Evolutionary conservation across 2,888 invertebrate species (phyloP).

Genomic region (Brachypalpus laphriformis): DNA sequence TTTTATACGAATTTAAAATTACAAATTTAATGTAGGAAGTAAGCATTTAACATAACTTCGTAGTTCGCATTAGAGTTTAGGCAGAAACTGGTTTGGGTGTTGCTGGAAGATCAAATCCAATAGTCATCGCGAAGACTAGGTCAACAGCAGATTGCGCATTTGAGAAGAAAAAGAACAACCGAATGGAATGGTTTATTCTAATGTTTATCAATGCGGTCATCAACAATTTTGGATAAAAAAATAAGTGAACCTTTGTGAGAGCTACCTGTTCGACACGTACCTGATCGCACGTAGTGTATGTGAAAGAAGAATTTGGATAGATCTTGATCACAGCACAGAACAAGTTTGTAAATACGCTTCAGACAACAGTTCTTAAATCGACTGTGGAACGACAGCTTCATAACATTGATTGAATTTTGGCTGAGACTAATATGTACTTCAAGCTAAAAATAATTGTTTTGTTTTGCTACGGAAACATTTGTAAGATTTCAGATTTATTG

Average conservation of each 20-base stretch:
- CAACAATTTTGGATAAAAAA: neutral
- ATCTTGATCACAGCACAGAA: too few species aligned
- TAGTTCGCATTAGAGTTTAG: neutral
- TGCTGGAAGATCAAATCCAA: neutral
- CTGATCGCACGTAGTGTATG: neutral
- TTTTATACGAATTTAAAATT: constrained; percentile 6
- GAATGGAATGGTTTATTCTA: neutral
- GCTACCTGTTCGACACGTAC: neutral
- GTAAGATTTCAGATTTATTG: too few species aligned
- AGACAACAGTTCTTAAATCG: too few species aligned
- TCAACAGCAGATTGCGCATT: neutral
- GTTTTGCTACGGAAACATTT: too few species aligned
- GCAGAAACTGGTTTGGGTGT: constrained; percentile 9
- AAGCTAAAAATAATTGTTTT: too few species aligned
- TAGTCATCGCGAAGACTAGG: constrained; percentile 15
- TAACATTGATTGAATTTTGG: too few species aligned
- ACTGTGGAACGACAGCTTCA: too few species aligned
- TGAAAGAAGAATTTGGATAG: too few species aligned
- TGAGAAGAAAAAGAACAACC: neutral
- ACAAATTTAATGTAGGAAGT: neutral
- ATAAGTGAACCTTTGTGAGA: neutral
- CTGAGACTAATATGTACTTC: too few species aligned
- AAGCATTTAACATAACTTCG: neutral
- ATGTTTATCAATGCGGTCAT: neutral
- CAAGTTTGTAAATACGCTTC: too few species aligned